Base-by-base conservation (phyloP, 2,888 invertebrate species). In the Drosophila colorata region DNA sequence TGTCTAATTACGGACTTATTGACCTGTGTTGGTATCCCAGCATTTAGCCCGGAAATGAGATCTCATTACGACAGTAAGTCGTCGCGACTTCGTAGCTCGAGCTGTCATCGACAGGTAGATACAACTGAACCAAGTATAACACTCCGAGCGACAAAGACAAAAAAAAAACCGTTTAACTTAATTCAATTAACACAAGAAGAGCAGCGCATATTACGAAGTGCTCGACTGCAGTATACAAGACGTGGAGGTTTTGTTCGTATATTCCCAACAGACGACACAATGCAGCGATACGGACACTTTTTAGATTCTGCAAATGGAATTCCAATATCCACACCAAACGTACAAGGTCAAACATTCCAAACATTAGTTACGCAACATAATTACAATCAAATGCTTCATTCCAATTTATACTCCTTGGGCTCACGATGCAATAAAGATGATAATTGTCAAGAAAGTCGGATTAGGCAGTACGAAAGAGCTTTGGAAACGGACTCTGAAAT, bases 231-330 rank as follows among this genome's bases (percentile, higher is more conserved):
- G 92, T 96, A 97, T 92, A 94, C 95, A 20, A 93, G 98, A 1
- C 93, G 97, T 25, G 97, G 97, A 2, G 98, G 98, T 31, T 98
- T 96, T 93, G 96, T 98, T 9, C 93, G 98, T 48, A 97, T 98
- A 83, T 98, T 98, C 92, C 98, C 98, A 18, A 96, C 97, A 20
- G 94, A 95, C 69, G 97, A 97, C 91, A 96, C 97, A 18, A 98
- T 98, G 97, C 94, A 95, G 90, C 95, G 95, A 90, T 97, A 97
- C 91, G 95, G 96, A 13, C 95, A 95, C 87, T 97, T 96, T 89
- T 93, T 97, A 47, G 96, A 97, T 93, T 93, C 96, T 0, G 93
- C 94, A 48, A 95, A 95, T 23, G 97, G 97, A 53, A 94, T 96
- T 80, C 96, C 96, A 0, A 93, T 96, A 44, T 94, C 95, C 57